phyloP scores from a whole-genome alignment of 1,140 invertebrate genomes.

The Drosophila obscura region DNA sequence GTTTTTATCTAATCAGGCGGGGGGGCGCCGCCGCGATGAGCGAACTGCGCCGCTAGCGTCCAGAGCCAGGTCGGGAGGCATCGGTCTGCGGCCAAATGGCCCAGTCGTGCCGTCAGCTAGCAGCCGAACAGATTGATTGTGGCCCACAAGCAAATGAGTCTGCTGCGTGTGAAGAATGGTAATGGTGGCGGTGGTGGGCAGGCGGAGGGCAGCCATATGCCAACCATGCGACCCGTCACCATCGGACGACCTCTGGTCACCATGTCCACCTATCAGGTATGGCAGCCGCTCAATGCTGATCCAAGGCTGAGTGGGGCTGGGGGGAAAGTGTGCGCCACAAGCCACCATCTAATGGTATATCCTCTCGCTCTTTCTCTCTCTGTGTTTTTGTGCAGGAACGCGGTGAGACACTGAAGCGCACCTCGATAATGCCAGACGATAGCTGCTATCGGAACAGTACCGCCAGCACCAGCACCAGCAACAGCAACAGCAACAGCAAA shows the following conservation, averaged over 20 bases:
- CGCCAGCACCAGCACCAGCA: constrained; percentile 32
- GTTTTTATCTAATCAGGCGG: constrained; percentile 49
- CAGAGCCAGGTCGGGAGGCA: neutral
- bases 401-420: constrained; percentile 73
- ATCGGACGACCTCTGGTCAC: constrained; percentile 63
- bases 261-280: constrained; percentile 72
- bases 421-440: constrained; percentile 76
- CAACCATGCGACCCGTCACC: constrained; percentile 69
- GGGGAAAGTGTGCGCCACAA: too few relatives aligned
- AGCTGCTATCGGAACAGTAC: constrained; percentile 73
- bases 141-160: constrained; percentile 52
- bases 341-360: neutral
- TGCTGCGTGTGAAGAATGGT: constrained; percentile 57
- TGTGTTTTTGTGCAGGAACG: constrained; percentile 51
- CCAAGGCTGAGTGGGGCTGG: neutral
- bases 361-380: neutral
- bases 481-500: constrained; percentile 25
- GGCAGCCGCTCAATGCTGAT: too few relatives aligned
- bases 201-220: constrained; percentile 43
- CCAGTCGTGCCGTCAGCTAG: constrained; percentile 38
- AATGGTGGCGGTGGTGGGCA: constrained; percentile 4
- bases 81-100: constrained; percentile 1
- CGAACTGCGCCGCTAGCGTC: constrained; percentile 14
- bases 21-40: constrained; percentile 4
- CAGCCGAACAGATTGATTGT: constrained; percentile 21